These are phyloP conservation scores for Atta texana DNA, from an alignment of 1,140 invertebrate genomes.

Conservation along the genomic window DNA sequence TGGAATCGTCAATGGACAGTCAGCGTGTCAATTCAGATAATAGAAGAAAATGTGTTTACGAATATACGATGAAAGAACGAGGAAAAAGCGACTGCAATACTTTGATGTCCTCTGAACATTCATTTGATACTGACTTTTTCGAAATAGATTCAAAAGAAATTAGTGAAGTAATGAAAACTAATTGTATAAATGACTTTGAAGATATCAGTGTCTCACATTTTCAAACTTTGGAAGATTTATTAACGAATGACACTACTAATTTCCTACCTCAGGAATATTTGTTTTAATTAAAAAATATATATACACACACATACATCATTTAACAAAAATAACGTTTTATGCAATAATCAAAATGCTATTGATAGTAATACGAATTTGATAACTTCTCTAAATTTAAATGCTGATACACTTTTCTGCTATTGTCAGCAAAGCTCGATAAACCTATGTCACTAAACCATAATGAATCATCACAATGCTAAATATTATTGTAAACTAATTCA, in stretches of 20 bases:
- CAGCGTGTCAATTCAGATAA: not conserved
- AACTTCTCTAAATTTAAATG: slow-evolving; percentile 57
- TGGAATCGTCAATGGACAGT: slow-evolving; percentile 36
- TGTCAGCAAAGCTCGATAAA: slow-evolving; percentile 30
- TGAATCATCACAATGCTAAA: not conserved
- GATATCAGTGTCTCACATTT: slow-evolving; percentile 67
- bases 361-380: slow-evolving; percentile 43
- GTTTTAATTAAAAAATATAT: slow-evolving; percentile 29
- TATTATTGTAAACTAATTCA: slow-evolving; percentile 36
- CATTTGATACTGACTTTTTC: not conserved
- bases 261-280: slow-evolving; percentile 33
- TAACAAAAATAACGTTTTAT: slow-evolving; percentile 55
- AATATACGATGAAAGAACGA: slow-evolving; percentile 27
- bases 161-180: slow-evolving; percentile 27
- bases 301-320: slow-evolving; percentile 66
- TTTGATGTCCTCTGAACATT: slow-evolving; percentile 14
- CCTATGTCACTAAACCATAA: slow-evolving; percentile 24
- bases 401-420: not conserved
- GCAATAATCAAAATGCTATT: slow-evolving; percentile 54
- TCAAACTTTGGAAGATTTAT: slow-evolving; percentile 57
- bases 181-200: slow-evolving; percentile 66
- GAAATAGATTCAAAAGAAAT: slow-evolving; percentile 44
- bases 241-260: slow-evolving; percentile 59
- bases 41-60: slow-evolving; percentile 15
- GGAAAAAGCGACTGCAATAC: not conserved